These are phyloP conservation scores for Paradisaea rubra DNA, from an alignment of 2,113 vertebrate species.

Conservation along the genomic window DNA sequence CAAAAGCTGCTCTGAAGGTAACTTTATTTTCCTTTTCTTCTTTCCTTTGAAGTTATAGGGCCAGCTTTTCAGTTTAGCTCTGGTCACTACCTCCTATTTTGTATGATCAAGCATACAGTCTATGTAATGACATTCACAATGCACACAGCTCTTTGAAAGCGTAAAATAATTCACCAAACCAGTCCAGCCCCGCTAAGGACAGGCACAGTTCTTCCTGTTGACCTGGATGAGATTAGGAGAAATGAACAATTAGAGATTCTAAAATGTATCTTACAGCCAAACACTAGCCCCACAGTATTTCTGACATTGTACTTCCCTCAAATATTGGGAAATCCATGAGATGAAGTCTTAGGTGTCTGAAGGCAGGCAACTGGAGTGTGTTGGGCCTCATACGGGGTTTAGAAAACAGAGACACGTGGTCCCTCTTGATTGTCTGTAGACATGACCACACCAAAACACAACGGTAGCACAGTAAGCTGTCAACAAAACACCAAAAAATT, in stretches of 20 bases:
- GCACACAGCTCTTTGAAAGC: neutral
- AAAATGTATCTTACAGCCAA: neutral
- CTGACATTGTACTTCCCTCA: neutral
- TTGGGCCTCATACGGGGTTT: neutral
- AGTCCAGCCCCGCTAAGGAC: neutral
- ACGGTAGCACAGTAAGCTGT: neutral
- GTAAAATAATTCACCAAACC: neutral
- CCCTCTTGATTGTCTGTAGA: neutral
- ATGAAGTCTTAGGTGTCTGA: neutral
- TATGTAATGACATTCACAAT: neutral
- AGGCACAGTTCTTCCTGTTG: neutral
- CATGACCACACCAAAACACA: neutral
- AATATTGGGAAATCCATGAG: neutral
- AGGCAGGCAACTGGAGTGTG: neutral
- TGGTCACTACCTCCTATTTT: neutral
- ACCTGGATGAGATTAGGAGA: neutral
- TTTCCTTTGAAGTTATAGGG: conserved; percentile 16
- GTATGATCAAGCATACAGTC: neutral
- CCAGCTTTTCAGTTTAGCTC: neutral
- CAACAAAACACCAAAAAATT: neutral
- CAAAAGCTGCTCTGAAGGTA: conserved; percentile 10
- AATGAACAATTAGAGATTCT: neutral
- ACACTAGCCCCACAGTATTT: neutral
- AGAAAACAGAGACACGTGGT: neutral
- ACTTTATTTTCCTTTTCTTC: conserved; percentile 19